phyloP scores from a whole-genome alignment of 2,797 vertebrate species.

The Coluber constrictor region DNA sequence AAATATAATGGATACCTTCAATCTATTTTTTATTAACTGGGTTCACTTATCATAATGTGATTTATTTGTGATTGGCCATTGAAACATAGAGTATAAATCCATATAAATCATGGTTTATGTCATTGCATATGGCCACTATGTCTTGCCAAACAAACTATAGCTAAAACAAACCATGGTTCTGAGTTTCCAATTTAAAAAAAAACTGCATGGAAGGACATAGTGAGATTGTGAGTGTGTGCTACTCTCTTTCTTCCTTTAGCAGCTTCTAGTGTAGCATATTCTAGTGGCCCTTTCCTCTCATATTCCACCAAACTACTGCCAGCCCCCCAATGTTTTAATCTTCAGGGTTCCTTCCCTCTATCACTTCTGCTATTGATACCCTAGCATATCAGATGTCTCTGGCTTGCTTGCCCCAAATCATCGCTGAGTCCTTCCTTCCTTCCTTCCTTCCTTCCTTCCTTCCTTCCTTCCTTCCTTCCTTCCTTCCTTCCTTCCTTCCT shows the following conservation, averaged over 20 bases:
- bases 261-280: background rate
- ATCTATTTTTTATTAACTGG: background rate
- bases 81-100: background rate
- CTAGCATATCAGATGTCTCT: background rate
- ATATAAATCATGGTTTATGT: background rate
- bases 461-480: background rate
- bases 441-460: background rate
- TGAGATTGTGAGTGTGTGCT: background rate
- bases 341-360: background rate
- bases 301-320: background rate
- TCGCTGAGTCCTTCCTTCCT: background rate
- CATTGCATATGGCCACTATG: background rate
- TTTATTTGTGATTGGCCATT: background rate
- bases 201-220: background rate
- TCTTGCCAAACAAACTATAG: background rate
- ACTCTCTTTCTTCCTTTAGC: background rate
- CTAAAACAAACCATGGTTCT: background rate
- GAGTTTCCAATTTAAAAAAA: background rate
- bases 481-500: background rate
- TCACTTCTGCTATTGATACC: background rate
- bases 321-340: background rate
- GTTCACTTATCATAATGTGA: background rate
- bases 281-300: background rate
- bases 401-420: background rate
- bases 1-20: background rate